These are phyloP conservation scores for Calosoma granatense DNA, from an alignment of 1,140 invertebrate species.

Conservation along the genomic window DNA sequence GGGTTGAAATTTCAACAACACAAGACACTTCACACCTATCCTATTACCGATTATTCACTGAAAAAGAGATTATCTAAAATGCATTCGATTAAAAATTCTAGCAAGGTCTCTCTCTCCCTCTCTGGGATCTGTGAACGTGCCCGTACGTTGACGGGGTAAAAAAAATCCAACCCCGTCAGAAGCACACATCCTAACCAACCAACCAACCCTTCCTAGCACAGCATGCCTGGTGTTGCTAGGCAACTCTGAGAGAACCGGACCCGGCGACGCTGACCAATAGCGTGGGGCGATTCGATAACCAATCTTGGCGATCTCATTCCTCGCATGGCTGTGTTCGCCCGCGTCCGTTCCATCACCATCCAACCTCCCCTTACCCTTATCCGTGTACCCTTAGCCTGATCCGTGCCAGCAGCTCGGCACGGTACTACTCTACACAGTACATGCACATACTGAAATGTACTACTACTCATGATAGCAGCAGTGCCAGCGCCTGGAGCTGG, in stretches of 20 bases:
- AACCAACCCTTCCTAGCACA: neutral
- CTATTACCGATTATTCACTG: neutral
- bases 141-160: neutral
- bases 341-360: neutral
- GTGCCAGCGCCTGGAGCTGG: neutral
- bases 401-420: too few relatives aligned
- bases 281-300: constrained; percentile 28
- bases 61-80: neutral
- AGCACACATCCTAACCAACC: constrained; percentile 2
- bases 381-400: too few relatives aligned
- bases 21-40: neutral
- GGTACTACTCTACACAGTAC: too few relatives aligned
- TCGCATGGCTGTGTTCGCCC: constrained; percentile 27
- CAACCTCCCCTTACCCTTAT: neutral
- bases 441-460: too few relatives aligned
- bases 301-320: constrained; percentile 34
- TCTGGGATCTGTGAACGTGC: neutral
- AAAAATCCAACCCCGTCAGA: neutral
- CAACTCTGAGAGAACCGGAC: constrained; percentile 18
- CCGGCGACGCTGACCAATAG: constrained; percentile 25
- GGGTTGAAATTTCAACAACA: neutral
- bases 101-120: neutral
- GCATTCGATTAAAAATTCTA: neutral
- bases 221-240: constrained; percentile 20
- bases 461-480: too few relatives aligned